Percentiles rank a stretch among this genome's conserved stretches.
phyloP scores from a whole-genome alignment of 2,797 vertebrate species.

The Scomberomorus guttatus region DNA sequence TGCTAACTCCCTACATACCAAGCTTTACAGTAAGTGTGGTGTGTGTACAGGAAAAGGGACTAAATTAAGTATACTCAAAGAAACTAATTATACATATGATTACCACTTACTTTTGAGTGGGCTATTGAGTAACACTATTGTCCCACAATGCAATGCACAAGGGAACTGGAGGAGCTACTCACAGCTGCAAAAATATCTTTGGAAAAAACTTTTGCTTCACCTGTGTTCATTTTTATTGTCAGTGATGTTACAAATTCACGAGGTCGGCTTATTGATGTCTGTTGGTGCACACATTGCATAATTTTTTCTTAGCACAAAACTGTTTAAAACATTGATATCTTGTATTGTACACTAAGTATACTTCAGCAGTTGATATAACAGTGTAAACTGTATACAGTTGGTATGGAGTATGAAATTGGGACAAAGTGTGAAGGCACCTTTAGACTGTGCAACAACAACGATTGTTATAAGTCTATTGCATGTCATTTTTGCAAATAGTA shows the following conservation, averaged over 20 bases:
- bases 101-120: not conserved
- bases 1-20: not conserved
- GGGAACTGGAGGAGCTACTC: not conserved
- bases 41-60: not conserved
- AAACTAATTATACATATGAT: not conserved
- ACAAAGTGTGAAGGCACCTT: too few species aligned
- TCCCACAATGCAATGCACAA: slow-evolving; percentile 5
- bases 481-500: not conserved
- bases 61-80: not conserved
- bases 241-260: too few species aligned
- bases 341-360: too few species aligned
- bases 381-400: too few species aligned
- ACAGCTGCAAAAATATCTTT: not conserved
- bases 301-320: too few species aligned
- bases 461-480: too few species aligned
- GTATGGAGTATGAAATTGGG: not conserved
- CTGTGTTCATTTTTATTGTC: too few species aligned
- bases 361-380: not conserved
- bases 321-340: too few species aligned
- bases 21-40: not conserved
- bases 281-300: too few species aligned
- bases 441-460: too few species aligned
- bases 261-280: too few species aligned
- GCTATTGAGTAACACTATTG: not conserved
- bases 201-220: too few species aligned